A percentile compares a stretch with the other conserved stretches of the same genome.
These are phyloP conservation scores for Meghimatium bilineatum DNA, from an alignment of 2,888 invertebrate species.

Conservation along the genomic window DNA sequence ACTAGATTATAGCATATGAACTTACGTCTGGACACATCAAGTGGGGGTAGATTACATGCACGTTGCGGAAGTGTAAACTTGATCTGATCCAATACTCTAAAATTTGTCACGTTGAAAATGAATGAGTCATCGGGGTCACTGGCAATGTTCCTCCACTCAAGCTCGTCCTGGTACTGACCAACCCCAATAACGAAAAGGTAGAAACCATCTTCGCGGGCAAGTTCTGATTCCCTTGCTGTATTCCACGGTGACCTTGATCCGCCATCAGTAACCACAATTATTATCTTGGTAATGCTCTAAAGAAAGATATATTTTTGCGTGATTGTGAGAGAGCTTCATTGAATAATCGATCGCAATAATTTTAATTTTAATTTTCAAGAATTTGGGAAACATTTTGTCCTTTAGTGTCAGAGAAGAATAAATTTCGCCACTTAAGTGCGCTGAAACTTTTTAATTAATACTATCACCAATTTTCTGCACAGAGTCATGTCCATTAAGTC, in stretches of 20 bases:
- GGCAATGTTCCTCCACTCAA: slow-evolving; percentile 69
- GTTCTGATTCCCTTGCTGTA: slow-evolving; percentile 51
- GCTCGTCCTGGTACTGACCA: slow-evolving; percentile 66
- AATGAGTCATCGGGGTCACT: slow-evolving; percentile 68
- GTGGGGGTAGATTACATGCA: slow-evolving; percentile 53
- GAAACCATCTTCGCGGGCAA: slow-evolving; percentile 60
- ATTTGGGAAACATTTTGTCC: too few species aligned
- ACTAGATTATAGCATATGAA: too few species aligned
- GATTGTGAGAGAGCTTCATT: background rate
- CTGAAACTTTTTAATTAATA: too few species aligned
- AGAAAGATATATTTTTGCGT: background rate
- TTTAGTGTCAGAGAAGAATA: too few species aligned
- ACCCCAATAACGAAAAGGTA: slow-evolving; percentile 73
- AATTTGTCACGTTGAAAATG: slow-evolving; percentile 71
- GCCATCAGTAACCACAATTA: slow-evolving; percentile 57
- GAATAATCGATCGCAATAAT: too few species aligned
- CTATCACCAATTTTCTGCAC: too few species aligned
- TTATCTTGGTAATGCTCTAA: slow-evolving; percentile 52
- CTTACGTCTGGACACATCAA: slow-evolving; percentile 40
- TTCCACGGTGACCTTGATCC: slow-evolving; percentile 50
- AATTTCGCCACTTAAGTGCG: too few species aligned
- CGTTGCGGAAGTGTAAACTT: slow-evolving; percentile 46
- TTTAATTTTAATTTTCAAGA: too few species aligned
- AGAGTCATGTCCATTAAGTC: too few species aligned
- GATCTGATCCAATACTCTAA: slow-evolving; percentile 62